phyloP scores from a whole-genome alignment of 2,797 vertebrate species.

The Schizopygopsis pylzovi region DNA sequence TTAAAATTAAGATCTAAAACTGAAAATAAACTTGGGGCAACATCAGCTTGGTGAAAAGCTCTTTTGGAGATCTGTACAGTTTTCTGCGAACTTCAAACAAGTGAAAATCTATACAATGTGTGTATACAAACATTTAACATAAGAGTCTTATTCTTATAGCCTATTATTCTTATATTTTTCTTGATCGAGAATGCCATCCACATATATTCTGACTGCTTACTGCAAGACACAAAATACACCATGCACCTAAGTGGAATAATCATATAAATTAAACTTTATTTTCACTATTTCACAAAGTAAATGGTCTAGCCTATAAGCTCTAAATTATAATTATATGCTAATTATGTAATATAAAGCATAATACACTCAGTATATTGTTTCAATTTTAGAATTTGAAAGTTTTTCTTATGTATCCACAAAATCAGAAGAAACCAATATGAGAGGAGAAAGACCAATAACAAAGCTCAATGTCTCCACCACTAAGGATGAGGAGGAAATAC shows the following conservation, averaged over 20 bases:
- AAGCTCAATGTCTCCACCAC: slow-evolving; percentile 25
- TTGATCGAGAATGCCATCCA: neutral
- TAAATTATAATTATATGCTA: neutral
- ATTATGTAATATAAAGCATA: neutral
- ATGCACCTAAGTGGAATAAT: neutral
- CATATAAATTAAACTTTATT: neutral
- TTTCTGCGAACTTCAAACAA: neutral
- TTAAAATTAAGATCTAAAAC: neutral
- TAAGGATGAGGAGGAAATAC: slow-evolving; percentile 16
- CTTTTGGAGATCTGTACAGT: neutral
- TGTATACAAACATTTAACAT: neutral
- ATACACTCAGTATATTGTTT: neutral
- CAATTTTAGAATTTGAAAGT: neutral
- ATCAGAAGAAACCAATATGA: neutral
- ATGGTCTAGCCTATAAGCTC: too few species aligned
- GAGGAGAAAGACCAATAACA: neutral
- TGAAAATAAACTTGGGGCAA: neutral
- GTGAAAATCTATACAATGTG: neutral
- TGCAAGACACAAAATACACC: neutral
- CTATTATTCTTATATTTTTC: neutral
- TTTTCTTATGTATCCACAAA: neutral
- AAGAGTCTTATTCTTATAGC: neutral
- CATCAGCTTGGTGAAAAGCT: neutral
- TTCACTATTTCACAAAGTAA: too few species aligned
- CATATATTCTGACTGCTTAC: neutral